Conservation (phyloP, 2,888 invertebrate species). For the Apocheima hispidaria region DNA sequence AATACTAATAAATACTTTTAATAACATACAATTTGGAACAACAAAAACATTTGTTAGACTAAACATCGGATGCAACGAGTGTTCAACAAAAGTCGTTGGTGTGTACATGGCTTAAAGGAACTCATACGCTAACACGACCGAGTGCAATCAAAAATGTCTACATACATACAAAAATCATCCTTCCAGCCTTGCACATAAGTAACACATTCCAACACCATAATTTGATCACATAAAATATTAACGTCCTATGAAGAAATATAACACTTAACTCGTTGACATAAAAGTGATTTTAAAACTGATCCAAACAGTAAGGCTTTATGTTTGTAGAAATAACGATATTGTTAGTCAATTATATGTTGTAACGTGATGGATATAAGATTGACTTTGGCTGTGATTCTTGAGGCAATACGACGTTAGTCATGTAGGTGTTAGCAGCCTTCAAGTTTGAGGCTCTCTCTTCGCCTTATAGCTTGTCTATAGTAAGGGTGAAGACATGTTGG, state of each 20-base stretch:
- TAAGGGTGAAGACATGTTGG: conserved; percentile 41
- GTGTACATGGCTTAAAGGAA: neutral
- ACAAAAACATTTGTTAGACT: too few relatives aligned
- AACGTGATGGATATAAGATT: conserved; percentile 1
- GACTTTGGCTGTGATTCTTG: conserved; percentile 7
- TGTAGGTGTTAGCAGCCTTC: conserved; percentile 56
- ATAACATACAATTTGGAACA: too few relatives aligned
- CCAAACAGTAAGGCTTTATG: neutral
- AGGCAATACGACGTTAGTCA: conserved; percentile 41
- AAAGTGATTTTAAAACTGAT: neutral
- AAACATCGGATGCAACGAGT: too few relatives aligned
- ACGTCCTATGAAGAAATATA: too few relatives aligned
- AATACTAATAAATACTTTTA: too few relatives aligned
- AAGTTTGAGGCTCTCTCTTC: conserved; percentile 56
- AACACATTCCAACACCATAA: neutral
- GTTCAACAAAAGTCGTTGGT: neutral
- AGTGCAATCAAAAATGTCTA: neutral
- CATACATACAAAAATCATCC: neutral
- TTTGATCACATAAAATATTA: too few relatives aligned
- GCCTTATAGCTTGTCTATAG: conserved; percentile 41
- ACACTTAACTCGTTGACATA: neutral
- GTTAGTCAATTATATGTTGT: neutral
- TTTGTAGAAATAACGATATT: neutral
- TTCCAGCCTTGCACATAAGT: neutral
- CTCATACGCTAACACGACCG: neutral